Conservation (phyloP, 2,888 invertebrate species). For the Drosophila limbata region DNA sequence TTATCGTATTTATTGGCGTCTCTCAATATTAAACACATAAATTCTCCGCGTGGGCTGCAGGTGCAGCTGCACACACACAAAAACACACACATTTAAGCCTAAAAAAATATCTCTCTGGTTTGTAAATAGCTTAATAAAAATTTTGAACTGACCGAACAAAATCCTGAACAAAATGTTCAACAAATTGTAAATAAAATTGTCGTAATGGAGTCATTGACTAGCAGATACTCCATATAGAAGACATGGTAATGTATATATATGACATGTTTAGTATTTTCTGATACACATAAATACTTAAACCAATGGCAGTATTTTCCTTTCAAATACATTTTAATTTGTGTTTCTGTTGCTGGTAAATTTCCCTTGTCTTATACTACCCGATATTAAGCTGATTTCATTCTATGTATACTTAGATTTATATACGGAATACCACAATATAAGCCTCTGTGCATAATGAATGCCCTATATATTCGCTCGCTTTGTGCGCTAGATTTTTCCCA, state of each 20-base stretch:
- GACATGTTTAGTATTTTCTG: too few species aligned
- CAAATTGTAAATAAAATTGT: not conserved
- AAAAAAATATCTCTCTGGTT: conserved; percentile 31
- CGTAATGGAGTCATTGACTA: not conserved
- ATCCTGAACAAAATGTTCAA: conserved; percentile 30
- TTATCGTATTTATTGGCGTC: conserved; percentile 75
- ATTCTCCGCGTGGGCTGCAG: conserved; percentile 63
- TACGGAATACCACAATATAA: conserved; percentile 21
- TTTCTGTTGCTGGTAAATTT: not conserved
- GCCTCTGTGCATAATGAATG: conserved; percentile 66
- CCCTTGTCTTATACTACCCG: not conserved
- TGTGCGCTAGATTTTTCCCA: conserved; percentile 60
- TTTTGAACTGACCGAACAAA: conserved; percentile 57
- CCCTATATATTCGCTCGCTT: conserved; percentile 61
- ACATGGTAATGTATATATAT: not conserved
- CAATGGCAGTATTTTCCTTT: not conserved
- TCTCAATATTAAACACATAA: conserved; percentile 69
- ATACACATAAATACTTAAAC: not conserved
- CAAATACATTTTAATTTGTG: not conserved
- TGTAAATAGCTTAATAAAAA: conserved; percentile 76
- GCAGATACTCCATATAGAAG: not conserved
- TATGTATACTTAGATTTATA: not conserved
- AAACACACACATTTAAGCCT: conserved; percentile 6
- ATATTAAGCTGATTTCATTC: conserved; percentile 13
- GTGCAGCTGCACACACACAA: conserved; percentile 56